phyloP scores from a whole-genome alignment of 2,888 invertebrate species.

The Trissonchulus latispiculum region DNA sequence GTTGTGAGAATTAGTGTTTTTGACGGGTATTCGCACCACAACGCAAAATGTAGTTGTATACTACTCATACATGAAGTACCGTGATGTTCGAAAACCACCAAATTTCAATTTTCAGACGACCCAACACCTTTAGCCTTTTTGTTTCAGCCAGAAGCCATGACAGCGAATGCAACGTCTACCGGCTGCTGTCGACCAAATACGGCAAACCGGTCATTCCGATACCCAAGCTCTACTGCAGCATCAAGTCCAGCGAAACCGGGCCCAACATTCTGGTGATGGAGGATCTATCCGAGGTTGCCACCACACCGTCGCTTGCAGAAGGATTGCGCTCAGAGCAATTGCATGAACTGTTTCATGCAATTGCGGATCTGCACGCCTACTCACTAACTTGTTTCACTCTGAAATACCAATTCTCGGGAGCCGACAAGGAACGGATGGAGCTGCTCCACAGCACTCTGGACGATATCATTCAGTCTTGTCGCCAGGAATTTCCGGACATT shows the following conservation, averaged over 20 bases:
- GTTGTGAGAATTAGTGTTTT: no score
- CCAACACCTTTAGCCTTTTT: no score
- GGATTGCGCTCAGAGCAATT: background rate
- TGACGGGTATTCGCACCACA: no score
- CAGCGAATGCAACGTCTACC: background rate
- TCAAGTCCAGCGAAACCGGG: background rate
- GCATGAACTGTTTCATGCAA: background rate
- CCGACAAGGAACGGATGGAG: background rate
- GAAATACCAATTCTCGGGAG: background rate
- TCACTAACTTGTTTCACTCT: background rate
- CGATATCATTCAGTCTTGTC: background rate
- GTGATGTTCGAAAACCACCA: no score
- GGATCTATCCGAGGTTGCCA: background rate
- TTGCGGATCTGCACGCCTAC: background rate
- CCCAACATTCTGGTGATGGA: background rate
- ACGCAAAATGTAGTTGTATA: no score
- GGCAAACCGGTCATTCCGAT: background rate
- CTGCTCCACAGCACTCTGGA: background rate
- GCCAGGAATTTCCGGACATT: background rate
- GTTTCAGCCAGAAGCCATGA: background rate
- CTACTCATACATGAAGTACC: no score
- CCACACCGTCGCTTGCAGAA: background rate
- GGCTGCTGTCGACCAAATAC: background rate
- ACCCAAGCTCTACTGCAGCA: background rate
- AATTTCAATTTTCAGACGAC: no score